Conservation (phyloP, 2,113 vertebrate species). For the Stegastes partitus region DNA sequence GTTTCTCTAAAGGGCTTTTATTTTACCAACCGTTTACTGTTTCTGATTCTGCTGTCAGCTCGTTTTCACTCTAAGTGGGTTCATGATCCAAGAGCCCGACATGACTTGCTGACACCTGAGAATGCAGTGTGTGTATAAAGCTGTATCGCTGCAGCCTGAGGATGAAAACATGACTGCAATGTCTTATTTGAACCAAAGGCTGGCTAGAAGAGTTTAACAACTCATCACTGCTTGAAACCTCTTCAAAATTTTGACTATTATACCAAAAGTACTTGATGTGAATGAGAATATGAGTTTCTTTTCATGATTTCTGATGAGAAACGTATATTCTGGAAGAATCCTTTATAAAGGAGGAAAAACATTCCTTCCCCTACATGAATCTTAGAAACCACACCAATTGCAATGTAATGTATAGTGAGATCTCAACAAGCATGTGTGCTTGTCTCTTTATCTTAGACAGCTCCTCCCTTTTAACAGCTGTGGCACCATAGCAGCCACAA, state of each 20-base stretch:
- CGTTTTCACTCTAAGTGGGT: constrained; percentile 61
- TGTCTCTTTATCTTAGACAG: constrained; percentile 36
- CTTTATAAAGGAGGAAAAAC: constrained; percentile 12
- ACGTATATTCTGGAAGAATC: neutral
- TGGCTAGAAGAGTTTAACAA: constrained; percentile 22
- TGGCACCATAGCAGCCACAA: constrained; percentile 12
- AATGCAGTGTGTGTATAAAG: constrained; percentile 65
- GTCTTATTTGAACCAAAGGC: constrained; percentile 39
- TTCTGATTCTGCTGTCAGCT: constrained; percentile 57
- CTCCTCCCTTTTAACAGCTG: constrained; percentile 19
- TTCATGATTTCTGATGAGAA: constrained; percentile 13
- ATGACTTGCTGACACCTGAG: constrained; percentile 68
- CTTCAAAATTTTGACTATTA: neutral
- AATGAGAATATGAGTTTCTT: constrained; percentile 17
- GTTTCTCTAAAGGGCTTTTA: constrained; percentile 10
- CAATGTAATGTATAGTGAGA: constrained; percentile 35
- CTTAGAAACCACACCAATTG: constrained; percentile 52
- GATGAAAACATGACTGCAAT: constrained; percentile 2
- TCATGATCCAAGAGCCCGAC: constrained; percentile 49
- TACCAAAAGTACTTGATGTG: constrained; percentile 25
- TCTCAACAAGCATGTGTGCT: constrained; percentile 39
- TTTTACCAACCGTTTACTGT: constrained; percentile 60
- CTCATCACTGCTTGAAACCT: neutral
- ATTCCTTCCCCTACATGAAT: constrained; percentile 50
- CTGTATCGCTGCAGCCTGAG: constrained; percentile 27